Conservation (phyloP, 2,888 invertebrate species). For the Mactromeris polynyma region DNA sequence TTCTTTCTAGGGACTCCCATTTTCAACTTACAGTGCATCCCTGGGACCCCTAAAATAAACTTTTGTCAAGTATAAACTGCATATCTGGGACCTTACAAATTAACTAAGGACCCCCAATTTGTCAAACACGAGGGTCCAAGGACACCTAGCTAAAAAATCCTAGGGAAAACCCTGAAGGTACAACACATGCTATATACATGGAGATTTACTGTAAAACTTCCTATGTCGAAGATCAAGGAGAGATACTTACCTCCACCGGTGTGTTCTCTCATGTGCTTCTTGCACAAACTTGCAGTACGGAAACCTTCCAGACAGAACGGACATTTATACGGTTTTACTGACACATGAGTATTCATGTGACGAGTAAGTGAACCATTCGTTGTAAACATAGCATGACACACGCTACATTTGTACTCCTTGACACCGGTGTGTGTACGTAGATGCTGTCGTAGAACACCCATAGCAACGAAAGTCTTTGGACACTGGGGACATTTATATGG, state of each 20-base stretch:
- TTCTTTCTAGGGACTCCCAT: too few species aligned
- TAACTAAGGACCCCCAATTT: too few species aligned
- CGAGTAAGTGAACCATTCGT: conserved; percentile 85
- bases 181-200: too few species aligned
- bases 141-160: too few species aligned
- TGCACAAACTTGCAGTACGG: conserved; percentile 72
- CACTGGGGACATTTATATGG: conserved; percentile 86
- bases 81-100: too few species aligned
- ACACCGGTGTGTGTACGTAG: conserved; percentile 84
- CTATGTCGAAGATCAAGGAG: background rate
- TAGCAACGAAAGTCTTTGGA: conserved; percentile 76
- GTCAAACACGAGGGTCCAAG: too few species aligned
- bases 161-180: too few species aligned
- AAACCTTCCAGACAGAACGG: conserved; percentile 80
- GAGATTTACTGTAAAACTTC: too few species aligned
- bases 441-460: conserved; percentile 83
- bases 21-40: too few species aligned
- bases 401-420: conserved; percentile 78
- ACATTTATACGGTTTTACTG: conserved; percentile 78
- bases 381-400: conserved; percentile 83
- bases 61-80: too few species aligned
- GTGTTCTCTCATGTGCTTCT: conserved; percentile 76
- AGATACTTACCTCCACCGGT: conserved; percentile 57
- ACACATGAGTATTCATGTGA: conserved; percentile 84
- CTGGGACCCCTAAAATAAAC: too few species aligned